phyloP scores from a whole-genome alignment of 2,797 vertebrate species.

The Adrianichthys oophorus region DNA sequence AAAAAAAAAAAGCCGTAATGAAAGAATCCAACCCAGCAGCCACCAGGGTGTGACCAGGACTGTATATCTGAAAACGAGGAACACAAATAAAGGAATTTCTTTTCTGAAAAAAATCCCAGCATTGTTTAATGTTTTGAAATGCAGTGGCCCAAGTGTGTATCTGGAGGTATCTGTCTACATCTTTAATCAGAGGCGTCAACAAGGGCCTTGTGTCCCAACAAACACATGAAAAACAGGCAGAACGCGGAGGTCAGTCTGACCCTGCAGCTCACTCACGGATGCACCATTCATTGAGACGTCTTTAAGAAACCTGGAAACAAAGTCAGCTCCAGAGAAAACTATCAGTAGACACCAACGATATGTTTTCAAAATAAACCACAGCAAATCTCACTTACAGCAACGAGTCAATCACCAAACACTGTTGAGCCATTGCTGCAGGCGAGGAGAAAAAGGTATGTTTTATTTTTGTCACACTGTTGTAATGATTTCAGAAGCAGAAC shows the following conservation, averaged over 20 bases:
- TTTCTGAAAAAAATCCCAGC: not conserved
- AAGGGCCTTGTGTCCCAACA: slow-evolving; percentile 82
- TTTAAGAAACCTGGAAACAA: slow-evolving; percentile 83
- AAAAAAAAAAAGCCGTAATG: slow-evolving; percentile 72
- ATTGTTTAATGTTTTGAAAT: too few species aligned
- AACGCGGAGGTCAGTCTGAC: slow-evolving; percentile 58
- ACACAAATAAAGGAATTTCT: not conserved
- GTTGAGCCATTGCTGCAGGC: slow-evolving; percentile 45
- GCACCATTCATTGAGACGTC: slow-evolving; percentile 82
- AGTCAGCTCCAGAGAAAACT: slow-evolving; percentile 73
- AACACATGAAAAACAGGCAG: slow-evolving; percentile 82
- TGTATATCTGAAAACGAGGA: slow-evolving; percentile 78
- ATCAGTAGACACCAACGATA: slow-evolving; percentile 81
- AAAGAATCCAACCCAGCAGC: slow-evolving; percentile 83
- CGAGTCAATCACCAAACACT: slow-evolving; percentile 60
- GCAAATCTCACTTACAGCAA: slow-evolving; percentile 58
- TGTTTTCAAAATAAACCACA: slow-evolving; percentile 78
- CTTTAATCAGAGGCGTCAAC: slow-evolving; percentile 86
- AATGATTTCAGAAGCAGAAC: slow-evolving; percentile 6
- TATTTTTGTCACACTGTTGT: not conserved
- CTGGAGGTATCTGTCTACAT: slow-evolving; percentile 83
- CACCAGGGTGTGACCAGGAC: slow-evolving; percentile 70
- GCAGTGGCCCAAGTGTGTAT: slow-evolving; percentile 69
- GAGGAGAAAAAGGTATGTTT: not conserved
- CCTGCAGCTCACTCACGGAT: slow-evolving; percentile 78